Percentiles rank a stretch among this genome's conserved stretches.
Evolutionary conservation across 92 coral and sea anemone genomes (phyloP).

Genomic region (Blastomussa wellsi): DNA sequence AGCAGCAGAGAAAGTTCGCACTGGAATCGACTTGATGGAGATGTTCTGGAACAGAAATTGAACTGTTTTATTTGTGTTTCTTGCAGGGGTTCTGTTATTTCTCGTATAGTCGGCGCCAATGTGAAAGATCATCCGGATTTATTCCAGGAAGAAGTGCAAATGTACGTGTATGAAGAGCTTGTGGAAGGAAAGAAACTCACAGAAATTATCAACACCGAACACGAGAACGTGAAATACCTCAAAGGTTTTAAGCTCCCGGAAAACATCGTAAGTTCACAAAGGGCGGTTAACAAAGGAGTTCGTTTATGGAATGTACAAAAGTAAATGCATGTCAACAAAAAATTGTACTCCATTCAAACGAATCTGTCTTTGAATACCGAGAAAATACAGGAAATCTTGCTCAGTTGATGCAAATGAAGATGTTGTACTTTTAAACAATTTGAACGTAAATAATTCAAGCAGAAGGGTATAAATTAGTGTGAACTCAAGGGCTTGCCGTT

Average conservation of each 20-base stretch:
- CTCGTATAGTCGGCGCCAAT: constrained; percentile 89
- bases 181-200: constrained; percentile 89
- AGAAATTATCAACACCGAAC: constrained; percentile 90
- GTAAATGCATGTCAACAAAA: background rate
- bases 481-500: background rate
- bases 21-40: background rate
- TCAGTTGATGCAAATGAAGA: background rate
- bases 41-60: background rate
- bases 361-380: background rate
- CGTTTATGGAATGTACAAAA: background rate
- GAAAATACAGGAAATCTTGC: background rate
- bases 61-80: background rate
- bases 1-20: background rate
- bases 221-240: constrained; percentile 90
- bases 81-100: constrained; percentile 94
- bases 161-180: constrained; percentile 94
- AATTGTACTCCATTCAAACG: background rate
- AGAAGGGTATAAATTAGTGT: background rate
- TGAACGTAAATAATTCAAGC: background rate
- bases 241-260: constrained; percentile 88
- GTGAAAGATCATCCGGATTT: constrained; percentile 78
- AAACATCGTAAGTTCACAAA: constrained; percentile 72
- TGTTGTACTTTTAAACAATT: background rate
- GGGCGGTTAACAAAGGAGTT: background rate
- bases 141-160: constrained; percentile 79